Evolutionary conservation across 2,888 invertebrate genomes (phyloP).

Genomic region (Cancer borealis): DNA sequence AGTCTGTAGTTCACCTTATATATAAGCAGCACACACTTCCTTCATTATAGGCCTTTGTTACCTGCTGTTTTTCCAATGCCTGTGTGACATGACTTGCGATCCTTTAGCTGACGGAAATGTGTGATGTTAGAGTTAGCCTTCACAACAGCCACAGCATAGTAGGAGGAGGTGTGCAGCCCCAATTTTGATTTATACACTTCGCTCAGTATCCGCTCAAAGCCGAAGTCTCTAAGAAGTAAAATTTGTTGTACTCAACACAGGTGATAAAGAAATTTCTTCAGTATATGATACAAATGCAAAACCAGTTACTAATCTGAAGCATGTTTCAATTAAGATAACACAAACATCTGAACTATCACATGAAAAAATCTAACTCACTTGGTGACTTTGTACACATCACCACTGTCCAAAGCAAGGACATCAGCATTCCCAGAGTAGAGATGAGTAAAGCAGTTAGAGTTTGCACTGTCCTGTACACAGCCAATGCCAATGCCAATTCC

Average conservation of each 20-base stretch:
- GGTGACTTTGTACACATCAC: conserved; percentile 85
- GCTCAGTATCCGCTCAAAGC: conserved; percentile 66
- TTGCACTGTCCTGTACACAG: conserved; percentile 85
- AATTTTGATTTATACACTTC: conserved; percentile 52
- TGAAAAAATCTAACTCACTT: conserved; percentile 44
- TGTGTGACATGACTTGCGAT: conserved; percentile 89
- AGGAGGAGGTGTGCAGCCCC: conserved; percentile 79
- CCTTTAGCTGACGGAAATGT: conserved; percentile 85
- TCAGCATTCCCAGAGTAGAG: conserved; percentile 84
- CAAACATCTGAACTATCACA: not conserved
- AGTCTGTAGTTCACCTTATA: not conserved
- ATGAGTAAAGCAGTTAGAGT: conserved; percentile 78
- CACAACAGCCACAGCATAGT: conserved; percentile 88
- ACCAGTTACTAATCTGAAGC: not conserved
- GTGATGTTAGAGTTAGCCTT: conserved; percentile 83
- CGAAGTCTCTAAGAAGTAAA: conserved; percentile 80
- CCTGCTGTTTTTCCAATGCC: conserved; percentile 86
- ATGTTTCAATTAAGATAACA: not conserved
- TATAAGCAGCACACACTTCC: not conserved
- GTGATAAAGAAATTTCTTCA: not conserved
- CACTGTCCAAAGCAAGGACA: conserved; percentile 86
- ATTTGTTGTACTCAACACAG: not conserved
- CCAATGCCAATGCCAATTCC: conserved; percentile 84
- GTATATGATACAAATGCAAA: not conserved
- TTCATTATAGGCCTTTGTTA: not conserved